These are phyloP conservation scores for Mastomys natalensis DNA, from an alignment of 2,113 vertebrate genomes.

Conservation along the genomic window DNA sequence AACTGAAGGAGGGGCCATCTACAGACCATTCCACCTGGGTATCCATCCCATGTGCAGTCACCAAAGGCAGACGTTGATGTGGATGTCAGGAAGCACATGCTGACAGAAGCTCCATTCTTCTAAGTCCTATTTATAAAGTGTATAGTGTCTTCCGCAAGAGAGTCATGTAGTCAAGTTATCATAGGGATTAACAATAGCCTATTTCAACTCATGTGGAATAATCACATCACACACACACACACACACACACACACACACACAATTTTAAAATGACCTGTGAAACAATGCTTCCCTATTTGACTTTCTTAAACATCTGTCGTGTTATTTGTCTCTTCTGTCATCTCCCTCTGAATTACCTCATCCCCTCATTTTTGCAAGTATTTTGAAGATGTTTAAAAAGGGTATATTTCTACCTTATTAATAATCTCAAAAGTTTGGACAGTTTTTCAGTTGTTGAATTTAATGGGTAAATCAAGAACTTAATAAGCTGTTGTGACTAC, in stretches of 20 bases:
- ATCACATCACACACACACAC: background rate
- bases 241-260: too few species aligned
- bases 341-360: background rate
- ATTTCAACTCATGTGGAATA: background rate
- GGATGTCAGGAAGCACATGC: too few species aligned
- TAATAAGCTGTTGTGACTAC: background rate
- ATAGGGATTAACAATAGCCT: background rate
- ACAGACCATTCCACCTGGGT: too few species aligned
- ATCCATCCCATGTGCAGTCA: too few species aligned
- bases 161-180: background rate
- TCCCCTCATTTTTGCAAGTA: background rate
- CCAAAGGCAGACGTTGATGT: too few species aligned
- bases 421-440: background rate
- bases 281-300: background rate
- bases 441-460: background rate
- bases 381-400: background rate
- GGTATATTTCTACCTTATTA: background rate
- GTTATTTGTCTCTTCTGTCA: too few species aligned
- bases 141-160: background rate
- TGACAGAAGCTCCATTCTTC: background rate
- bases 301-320: background rate
- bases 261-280: background rate
- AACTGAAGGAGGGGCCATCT: too few species aligned
- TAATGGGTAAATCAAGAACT: background rate
- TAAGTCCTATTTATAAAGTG: background rate